Evolutionary conservation across 2,113 vertebrate genomes (phyloP).

Genomic region (Phrynosoma platyrhinos): DNA sequence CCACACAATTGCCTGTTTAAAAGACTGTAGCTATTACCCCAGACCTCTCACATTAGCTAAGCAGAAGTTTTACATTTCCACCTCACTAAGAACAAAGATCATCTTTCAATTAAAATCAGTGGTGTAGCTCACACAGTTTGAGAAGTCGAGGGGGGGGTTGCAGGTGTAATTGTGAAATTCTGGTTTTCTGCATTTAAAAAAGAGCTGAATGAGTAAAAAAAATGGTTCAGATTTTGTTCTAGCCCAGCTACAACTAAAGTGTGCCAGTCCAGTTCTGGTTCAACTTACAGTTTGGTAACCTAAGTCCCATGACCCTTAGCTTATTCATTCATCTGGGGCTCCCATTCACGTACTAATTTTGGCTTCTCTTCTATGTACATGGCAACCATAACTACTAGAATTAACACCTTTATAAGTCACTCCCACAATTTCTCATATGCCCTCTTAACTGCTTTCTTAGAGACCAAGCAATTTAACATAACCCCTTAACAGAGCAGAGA

Average conservation of each 20-base stretch:
- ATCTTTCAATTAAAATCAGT: constrained; percentile 37
- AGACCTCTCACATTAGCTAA: constrained; percentile 40
- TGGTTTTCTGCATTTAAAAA: neutral
- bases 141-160: neutral
- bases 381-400: neutral
- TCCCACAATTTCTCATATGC: neutral
- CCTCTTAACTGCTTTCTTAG: neutral
- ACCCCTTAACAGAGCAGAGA: neutral
- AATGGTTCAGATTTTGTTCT: neutral
- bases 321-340: neutral
- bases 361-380: neutral
- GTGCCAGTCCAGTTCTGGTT: constrained; percentile 3
- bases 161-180: neutral
- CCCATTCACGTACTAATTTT: neutral
- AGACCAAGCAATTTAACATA: neutral
- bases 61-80: constrained; percentile 37
- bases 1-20: constrained; percentile 33
- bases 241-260: neutral
- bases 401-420: neutral
- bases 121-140: constrained; percentile 14
- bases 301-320: neutral
- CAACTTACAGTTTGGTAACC: neutral
- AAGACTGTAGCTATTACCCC: constrained; percentile 48
- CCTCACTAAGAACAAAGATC: constrained; percentile 17
- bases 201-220: constrained; percentile 27